Percentiles rank a stretch among this genome's conserved stretches.
These are phyloP conservation scores for Camarhynchus parvulus DNA, from an alignment of 2,113 vertebrate species.

Conservation along the genomic window DNA sequence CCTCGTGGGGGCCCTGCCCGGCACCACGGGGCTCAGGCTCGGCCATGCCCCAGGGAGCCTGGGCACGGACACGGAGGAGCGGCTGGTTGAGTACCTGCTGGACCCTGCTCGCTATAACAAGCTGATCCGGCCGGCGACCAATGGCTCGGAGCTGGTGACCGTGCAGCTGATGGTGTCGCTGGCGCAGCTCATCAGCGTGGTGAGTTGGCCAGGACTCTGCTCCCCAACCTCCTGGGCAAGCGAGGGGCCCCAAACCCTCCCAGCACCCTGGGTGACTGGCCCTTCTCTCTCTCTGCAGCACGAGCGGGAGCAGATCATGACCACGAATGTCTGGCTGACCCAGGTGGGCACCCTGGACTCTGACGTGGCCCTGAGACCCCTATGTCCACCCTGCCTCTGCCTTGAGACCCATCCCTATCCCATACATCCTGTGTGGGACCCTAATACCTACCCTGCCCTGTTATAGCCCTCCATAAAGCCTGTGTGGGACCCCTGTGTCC, in stretches of 20 bases:
- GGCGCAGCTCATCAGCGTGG: constrained; percentile 97
- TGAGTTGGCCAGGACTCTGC: constrained; percentile 68
- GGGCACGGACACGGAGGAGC: constrained; percentile 91
- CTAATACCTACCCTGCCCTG: not conserved
- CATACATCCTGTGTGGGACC: not conserved
- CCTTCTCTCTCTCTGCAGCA: constrained; percentile 75
- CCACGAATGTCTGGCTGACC: constrained; percentile 93
- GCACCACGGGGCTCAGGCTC: not conserved
- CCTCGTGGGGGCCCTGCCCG: rapidly evolving
- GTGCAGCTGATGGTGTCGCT: constrained; percentile 96
- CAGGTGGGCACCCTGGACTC: constrained; percentile 78
- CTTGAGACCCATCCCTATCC: too few species aligned
- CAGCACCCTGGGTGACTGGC: not conserved
- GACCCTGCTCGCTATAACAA: constrained; percentile 94
- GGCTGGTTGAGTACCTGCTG: constrained; percentile 91
- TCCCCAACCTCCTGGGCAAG: rapidly evolving
- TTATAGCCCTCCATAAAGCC: too few species aligned
- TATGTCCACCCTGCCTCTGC: not conserved
- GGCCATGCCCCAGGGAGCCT: constrained; percentile 68
- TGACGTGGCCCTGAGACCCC: rapidly evolving
- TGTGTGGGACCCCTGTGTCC: not conserved
- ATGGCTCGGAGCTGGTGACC: constrained; percentile 91
- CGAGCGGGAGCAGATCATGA: constrained; percentile 94
- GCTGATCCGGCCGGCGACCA: constrained; percentile 93
- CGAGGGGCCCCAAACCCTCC: rapidly evolving